A percentile compares a stretch with the other conserved stretches of the same genome.
Conservation (phyloP, 2,113 vertebrate species). For the Podilymbus podiceps region DNA sequence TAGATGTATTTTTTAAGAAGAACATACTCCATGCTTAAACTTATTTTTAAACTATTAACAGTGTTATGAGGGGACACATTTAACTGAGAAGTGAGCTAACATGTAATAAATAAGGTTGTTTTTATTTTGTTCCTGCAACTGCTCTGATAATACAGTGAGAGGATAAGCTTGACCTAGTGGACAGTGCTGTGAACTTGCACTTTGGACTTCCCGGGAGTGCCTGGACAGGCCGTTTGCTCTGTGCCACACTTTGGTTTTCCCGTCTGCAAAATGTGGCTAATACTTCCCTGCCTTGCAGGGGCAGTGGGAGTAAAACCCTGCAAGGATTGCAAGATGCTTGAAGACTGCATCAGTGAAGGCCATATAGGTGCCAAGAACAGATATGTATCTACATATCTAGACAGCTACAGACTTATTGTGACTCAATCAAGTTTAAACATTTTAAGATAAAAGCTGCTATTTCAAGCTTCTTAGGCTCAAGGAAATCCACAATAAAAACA, state of each 20-base stretch:
- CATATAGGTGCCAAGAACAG: neutral
- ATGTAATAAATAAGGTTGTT: neutral
- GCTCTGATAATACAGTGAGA: neutral
- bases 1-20: neutral
- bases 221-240: neutral
- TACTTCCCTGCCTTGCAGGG: neutral
- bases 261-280: neutral
- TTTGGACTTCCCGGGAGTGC: neutral
- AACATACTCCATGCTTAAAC: neutral
- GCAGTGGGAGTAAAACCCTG: neutral
- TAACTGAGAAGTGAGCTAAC: neutral
- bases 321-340: neutral
- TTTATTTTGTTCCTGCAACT: neutral
- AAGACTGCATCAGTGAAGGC: neutral
- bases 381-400: neutral
- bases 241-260: neutral
- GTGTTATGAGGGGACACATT: neutral
- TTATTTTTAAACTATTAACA: neutral
- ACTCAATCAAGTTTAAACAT: constrained; percentile 18
- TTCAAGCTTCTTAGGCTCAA: constrained; percentile 25
- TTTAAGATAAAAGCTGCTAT: constrained; percentile 34
- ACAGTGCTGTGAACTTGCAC: neutral
- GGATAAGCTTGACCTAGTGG: neutral
- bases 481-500: constrained; percentile 40
- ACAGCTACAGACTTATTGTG: neutral